Percentiles rank a stretch among this genome's conserved stretches.
phyloP scores from a whole-genome alignment of 53 echinoderm and acorn worm species.

The Pentamera pediparva region DNA sequence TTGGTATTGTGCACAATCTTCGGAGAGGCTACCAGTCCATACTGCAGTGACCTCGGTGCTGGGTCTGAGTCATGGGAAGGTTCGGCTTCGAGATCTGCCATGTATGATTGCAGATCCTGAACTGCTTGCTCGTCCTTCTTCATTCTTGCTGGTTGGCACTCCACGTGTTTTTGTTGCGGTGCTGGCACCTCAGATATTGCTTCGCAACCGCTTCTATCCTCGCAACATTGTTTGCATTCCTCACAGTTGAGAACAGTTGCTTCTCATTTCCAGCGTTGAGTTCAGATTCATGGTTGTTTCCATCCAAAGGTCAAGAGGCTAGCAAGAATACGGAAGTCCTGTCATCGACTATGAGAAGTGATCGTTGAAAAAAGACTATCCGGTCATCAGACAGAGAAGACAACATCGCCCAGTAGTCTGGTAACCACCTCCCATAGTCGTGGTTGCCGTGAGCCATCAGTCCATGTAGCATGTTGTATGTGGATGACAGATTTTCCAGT shows the following conservation, averaged over 20 bases:
- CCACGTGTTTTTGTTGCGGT: slow-evolving; percentile 34
- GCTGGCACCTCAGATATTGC: slow-evolving; percentile 24
- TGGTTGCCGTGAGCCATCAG: slow-evolving; percentile 32
- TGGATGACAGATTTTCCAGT: too few species aligned
- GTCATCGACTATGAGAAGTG: slow-evolving; percentile 23
- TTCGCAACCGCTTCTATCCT: slow-evolving; percentile 35
- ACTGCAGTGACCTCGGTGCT: slow-evolving; percentile 10
- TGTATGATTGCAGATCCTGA: not conserved
- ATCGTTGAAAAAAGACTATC: slow-evolving; percentile 17
- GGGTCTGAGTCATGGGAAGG: slow-evolving; percentile 2
- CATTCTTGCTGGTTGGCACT: slow-evolving; percentile 50
- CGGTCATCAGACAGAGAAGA: slow-evolving; percentile 10
- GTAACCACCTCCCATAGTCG: slow-evolving; percentile 33
- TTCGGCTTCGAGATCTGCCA: slow-evolving; percentile 1
- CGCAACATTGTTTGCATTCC: slow-evolving; percentile 46
- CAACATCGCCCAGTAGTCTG: slow-evolving; percentile 34
- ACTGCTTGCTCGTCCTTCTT: not conserved
- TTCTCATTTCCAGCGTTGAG: slow-evolving; percentile 42
- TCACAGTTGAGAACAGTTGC: slow-evolving; percentile 47
- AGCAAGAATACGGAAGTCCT: not conserved
- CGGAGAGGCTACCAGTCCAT: slow-evolving; percentile 26
- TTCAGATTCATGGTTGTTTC: slow-evolving; percentile 43
- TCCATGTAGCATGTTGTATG: slow-evolving; percentile 22
- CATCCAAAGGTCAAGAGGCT: slow-evolving; percentile 19
- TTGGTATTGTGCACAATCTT: slow-evolving; percentile 27